Base-by-base conservation (phyloP, 2,113 vertebrate species). In the Mormoops blainvillei region DNA sequence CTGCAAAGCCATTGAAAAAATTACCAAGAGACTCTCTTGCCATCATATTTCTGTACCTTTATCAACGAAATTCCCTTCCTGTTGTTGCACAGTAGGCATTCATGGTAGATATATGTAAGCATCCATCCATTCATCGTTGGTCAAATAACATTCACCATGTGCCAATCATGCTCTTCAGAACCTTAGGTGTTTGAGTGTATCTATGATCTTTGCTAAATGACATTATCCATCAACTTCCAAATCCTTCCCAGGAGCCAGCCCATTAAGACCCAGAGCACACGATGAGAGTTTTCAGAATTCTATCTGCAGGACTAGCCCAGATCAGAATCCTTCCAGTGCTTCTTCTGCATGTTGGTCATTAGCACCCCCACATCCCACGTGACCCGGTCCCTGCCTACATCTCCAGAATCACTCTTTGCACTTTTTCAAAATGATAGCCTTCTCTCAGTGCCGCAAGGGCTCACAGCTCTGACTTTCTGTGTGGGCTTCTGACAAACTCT, bases 1-100 rank as follows among this genome's bases (percentile, higher is more conserved):
- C 58, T 92, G 65, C 61, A 87, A 94, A 94, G 48, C 45, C 45
- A 58, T 0, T 36, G 15, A 50, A 52, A 82, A 63, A 33, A 76
- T 15, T 52, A 31, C 36, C 58, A 80, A 12, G 16, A 74, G 7
- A 45, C 9, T 4, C 33, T 10, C 33, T 56, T 68, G 5, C 7
- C 31, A 13, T 61, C 61, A 12, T 22, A 6, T 33, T 91, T 61
- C 33, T 87, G 26, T 33, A 50, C 14, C 43, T 71, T 70, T 78
- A 36, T 73, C 48, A 78, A 4, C 41, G 70, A 81, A 12, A 84
- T 4, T 1, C 54, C 9, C 31, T 74, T 87, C n/a, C 33, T 13
- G 14, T 4, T 76, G 31, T 48, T 54, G 88, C 77, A 41, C 1
- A 14, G 71, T 43, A 50, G 77, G n/a, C 5, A 1, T 41, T 48